phyloP scores from a whole-genome alignment of 1,140 invertebrate genomes.

The Lordiphosa clarofinis region DNA sequence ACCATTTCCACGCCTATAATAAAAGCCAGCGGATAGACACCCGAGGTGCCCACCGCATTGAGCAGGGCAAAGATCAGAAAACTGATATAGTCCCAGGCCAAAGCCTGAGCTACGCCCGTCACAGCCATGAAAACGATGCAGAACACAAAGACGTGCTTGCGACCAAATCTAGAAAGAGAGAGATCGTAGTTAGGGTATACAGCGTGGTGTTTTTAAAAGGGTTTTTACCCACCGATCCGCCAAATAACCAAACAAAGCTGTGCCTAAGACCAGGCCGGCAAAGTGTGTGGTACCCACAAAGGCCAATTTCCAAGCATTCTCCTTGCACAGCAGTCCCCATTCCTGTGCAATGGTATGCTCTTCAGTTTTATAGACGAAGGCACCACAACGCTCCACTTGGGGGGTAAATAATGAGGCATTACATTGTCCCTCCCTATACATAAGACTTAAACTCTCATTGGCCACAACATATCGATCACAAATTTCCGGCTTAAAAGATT shows the following conservation, averaged over 20 bases:
- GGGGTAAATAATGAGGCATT: conserved; percentile 57
- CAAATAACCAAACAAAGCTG: conserved; percentile 82
- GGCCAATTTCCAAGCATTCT: conserved; percentile 84
- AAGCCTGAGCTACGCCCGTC: conserved; percentile 81
- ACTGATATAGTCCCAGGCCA: conserved; percentile 81
- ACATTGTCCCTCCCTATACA: conserved; percentile 44
- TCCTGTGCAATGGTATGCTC: conserved; percentile 83
- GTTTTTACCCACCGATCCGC: conserved; percentile 81
- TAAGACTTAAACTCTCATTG: conserved; percentile 11
- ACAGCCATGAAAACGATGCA: conserved; percentile 82
- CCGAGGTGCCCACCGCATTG: conserved; percentile 83
- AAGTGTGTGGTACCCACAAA: conserved; percentile 84
- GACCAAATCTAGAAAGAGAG: conserved; percentile 81
- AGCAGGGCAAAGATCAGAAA: conserved; percentile 82
- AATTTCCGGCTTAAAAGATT: conserved; percentile 55
- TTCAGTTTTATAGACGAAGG: conserved; percentile 80
- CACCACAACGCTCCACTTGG: conserved; percentile 70
- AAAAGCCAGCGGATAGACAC: conserved; percentile 83
- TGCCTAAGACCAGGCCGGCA: conserved; percentile 82
- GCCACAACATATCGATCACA: conserved; percentile 50
- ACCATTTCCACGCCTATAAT: conserved; percentile 86
- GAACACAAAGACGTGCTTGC: conserved; percentile 82
- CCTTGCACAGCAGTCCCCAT: conserved; percentile 82
- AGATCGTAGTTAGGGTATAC: background rate
- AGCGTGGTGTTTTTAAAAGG: background rate